Evolutionary conservation across 2,888 invertebrate genomes (phyloP).

Genomic region (Drosophila mayaguana): DNA sequence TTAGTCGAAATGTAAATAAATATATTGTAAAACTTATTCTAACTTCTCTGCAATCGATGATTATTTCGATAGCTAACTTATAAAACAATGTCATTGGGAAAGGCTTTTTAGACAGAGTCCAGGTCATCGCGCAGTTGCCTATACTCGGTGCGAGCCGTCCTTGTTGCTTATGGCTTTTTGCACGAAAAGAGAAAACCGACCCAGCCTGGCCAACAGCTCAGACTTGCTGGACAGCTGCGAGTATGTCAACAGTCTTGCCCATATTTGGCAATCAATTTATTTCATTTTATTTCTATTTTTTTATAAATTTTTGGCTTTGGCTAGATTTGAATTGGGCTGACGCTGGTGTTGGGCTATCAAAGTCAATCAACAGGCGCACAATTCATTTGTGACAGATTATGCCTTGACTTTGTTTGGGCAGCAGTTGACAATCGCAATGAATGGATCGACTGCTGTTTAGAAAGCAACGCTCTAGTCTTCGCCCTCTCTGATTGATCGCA

Average conservation of each 20-base stretch:
- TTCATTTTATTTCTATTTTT: conserved; percentile 6
- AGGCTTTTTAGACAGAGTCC: too few species aligned
- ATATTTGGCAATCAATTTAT: conserved; percentile 54
- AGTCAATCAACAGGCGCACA: conserved; percentile 68
- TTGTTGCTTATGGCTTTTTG: conserved; percentile 32
- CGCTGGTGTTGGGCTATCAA: conserved; percentile 65
- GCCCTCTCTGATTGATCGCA: conserved; percentile 64
- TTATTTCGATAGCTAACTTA: neutral
- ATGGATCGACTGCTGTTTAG: conserved; percentile 52
- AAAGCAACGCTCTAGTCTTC: conserved; percentile 52
- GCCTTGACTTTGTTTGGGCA: conserved; percentile 68
- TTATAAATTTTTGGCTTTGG: conserved; percentile 24
- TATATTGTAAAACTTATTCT: neutral
- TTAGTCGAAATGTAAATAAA: neutral
- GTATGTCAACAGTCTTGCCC: conserved; percentile 46
- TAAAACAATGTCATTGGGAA: neutral
- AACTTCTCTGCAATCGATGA: neutral
- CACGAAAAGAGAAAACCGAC: conserved; percentile 66
- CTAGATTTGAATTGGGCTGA: conserved; percentile 63
- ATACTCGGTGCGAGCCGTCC: neutral
- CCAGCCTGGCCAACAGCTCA: conserved; percentile 32
- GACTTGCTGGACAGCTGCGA: conserved; percentile 21
- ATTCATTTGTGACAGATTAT: conserved; percentile 79
- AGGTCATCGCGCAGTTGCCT: conserved; percentile 1
- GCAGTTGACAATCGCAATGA: conserved; percentile 49